These are phyloP conservation scores for Lordiphosa mommai DNA, from an alignment of 1,140 invertebrate species.

Conservation along the genomic window DNA sequence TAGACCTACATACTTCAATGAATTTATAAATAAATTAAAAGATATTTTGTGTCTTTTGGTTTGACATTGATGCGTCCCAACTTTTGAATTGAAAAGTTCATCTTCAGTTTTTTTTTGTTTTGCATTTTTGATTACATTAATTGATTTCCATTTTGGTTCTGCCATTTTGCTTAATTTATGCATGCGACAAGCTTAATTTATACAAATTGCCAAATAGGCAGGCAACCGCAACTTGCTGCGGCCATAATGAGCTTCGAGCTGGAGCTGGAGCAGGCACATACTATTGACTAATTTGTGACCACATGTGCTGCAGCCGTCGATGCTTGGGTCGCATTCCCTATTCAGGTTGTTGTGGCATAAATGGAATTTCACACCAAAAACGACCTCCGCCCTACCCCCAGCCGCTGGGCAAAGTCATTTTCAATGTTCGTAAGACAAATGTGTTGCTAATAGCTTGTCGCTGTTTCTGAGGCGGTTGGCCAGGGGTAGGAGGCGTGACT, in stretches of 20 bases:
- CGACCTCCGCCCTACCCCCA: neutral
- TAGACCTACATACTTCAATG: constrained; percentile 38
- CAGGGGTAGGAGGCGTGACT: constrained; percentile 11
- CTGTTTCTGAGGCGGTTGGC: constrained; percentile 33
- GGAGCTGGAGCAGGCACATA: constrained; percentile 20
- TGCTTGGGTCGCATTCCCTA: constrained; percentile 45
- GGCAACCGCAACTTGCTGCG: constrained; percentile 24
- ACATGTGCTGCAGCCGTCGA: constrained; percentile 54
- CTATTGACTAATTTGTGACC: constrained; percentile 73
- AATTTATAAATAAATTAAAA: constrained; percentile 72
- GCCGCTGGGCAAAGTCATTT: constrained; percentile 31
- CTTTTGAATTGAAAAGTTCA: constrained; percentile 50
- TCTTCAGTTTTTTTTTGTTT: constrained; percentile 1
- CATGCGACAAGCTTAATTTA: constrained; percentile 54
- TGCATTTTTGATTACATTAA: constrained; percentile 19
- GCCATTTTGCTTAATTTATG: constrained; percentile 46
- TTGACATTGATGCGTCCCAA: constrained; percentile 42
- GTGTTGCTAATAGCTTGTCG: constrained; percentile 75
- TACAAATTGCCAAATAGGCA: constrained; percentile 55
- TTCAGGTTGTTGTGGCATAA: constrained; percentile 43
- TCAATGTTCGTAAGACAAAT: constrained; percentile 60
- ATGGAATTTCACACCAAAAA: constrained; percentile 56
- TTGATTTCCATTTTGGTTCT: constrained; percentile 1
- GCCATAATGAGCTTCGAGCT: constrained; percentile 54
- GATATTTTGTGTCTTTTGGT: constrained; percentile 57